Conservation (phyloP, 2,888 invertebrate genomes). For the Junonia oenone region DNA sequence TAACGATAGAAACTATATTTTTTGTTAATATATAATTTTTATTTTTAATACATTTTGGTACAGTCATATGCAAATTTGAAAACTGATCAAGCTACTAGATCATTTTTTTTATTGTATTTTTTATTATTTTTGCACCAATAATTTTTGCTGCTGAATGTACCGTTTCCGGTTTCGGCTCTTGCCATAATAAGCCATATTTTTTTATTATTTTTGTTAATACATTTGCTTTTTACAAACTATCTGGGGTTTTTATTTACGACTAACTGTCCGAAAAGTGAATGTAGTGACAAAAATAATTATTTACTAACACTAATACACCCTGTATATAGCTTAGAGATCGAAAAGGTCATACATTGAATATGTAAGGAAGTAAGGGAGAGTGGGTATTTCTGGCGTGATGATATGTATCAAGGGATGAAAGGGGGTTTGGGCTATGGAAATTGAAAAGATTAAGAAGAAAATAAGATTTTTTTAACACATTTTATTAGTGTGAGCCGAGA, state of each 20-base stretch:
- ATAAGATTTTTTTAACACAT: too few species aligned
- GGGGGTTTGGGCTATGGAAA: too few species aligned
- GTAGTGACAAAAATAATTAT: slow-evolving; percentile 65
- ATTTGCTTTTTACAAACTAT: slow-evolving; percentile 62
- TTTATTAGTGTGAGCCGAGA: too few species aligned
- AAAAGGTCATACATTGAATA: neutral
- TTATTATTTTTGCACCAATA: neutral
- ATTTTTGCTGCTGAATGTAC: slow-evolving; percentile 16
- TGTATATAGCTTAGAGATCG: neutral
- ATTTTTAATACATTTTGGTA: neutral
- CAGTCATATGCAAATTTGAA: slow-evolving; percentile 8
- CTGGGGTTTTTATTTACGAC: slow-evolving; percentile 70
- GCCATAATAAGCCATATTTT: slow-evolving; percentile 28
- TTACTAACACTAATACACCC: slow-evolving; percentile 25
- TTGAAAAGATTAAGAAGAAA: too few species aligned
- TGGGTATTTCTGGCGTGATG: too few species aligned
- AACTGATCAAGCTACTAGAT: neutral
- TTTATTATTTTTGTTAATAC: slow-evolving; percentile 71
- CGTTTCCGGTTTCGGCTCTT: slow-evolving; percentile 16
- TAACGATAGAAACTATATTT: too few species aligned
- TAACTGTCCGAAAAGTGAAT: slow-evolving; percentile 75
- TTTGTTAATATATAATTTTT: neutral
- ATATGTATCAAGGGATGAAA: too few species aligned
- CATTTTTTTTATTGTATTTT: neutral
- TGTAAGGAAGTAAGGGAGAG: neutral